Conservation (phyloP, 2,888 invertebrate genomes). For the Sarcophaga variegata region DNA sequence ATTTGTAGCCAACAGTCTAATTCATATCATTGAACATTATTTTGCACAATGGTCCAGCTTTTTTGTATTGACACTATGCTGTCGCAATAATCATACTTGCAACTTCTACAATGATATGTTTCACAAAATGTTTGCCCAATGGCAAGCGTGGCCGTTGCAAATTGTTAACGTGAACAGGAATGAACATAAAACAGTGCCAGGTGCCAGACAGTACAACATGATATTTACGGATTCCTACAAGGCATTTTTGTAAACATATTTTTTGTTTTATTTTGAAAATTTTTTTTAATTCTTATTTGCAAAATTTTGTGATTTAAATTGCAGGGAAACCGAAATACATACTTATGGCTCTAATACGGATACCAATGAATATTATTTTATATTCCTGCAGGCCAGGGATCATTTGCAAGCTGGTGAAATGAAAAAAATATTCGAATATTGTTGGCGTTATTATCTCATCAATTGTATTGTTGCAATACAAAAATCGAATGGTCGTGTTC, state of each 20-base stretch:
- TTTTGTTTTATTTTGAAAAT: not conserved
- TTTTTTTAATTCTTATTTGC: too few species aligned
- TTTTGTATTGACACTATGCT: conserved; percentile 74
- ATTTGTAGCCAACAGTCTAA: conserved; percentile 73
- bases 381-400: conserved; percentile 50
- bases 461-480: conserved; percentile 67
- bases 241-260: conserved; percentile 63
- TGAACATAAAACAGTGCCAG: not conserved
- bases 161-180: conserved; percentile 71
- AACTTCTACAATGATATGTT: conserved; percentile 75
- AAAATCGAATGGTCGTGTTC: not conserved
- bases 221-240: conserved; percentile 68
- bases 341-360: conserved; percentile 47
- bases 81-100: conserved; percentile 71
- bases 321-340: conserved; percentile 25
- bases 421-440: conserved; percentile 62
- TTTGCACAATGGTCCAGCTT: conserved; percentile 73
- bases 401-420: conserved; percentile 19
- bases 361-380: conserved; percentile 67
- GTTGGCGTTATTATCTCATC: conserved; percentile 68
- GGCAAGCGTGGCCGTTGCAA: conserved; percentile 72
- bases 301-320: not conserved
- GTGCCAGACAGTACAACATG: conserved; percentile 55
- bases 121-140: conserved; percentile 71
- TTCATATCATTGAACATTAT: conserved; percentile 73